These are phyloP conservation scores for Apogon hyalosoma DNA, from an alignment of 2,797 vertebrate species.

Conservation along the genomic window DNA sequence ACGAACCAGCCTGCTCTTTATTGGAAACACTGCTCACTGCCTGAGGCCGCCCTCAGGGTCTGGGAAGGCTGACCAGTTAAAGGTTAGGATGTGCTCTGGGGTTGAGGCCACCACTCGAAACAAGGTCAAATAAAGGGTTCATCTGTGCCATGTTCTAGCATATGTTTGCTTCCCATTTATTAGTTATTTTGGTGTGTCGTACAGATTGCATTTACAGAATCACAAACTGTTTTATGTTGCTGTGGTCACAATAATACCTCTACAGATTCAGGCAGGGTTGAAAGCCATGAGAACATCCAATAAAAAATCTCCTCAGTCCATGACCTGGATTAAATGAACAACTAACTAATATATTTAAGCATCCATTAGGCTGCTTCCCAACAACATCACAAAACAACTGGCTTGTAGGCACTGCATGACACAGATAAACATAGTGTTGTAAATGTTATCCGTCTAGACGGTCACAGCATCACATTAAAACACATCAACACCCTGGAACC, in stretches of 20 bases:
- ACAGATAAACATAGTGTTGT: constrained; percentile 40
- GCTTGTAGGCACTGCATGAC: constrained; percentile 32
- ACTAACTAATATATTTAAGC: constrained; percentile 12
- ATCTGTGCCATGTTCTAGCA: constrained; percentile 10
- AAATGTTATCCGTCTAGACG: constrained; percentile 56
- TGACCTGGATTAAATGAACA: not conserved
- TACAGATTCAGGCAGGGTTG: too few relatives aligned
- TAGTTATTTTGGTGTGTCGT: not conserved
- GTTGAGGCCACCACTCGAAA: constrained; percentile 19
- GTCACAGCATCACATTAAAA: constrained; percentile 29
- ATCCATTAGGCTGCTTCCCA: constrained; percentile 18
- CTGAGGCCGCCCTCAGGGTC: constrained; percentile 26
- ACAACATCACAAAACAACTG: constrained; percentile 29
- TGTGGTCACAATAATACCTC: too few relatives aligned
- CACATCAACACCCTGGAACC: constrained; percentile 40
- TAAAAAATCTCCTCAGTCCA: too few relatives aligned
- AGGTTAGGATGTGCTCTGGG: constrained; percentile 52
- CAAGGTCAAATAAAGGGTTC: constrained; percentile 11
- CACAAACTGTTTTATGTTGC: too few relatives aligned
- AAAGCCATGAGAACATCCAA: too few relatives aligned
- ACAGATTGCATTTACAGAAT: not conserved
- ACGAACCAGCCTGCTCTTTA: not conserved
- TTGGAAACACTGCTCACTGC: constrained; percentile 8
- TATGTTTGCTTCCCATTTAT: not conserved
- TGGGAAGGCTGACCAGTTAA: constrained; percentile 25